Evolutionary conservation across 2,888 invertebrate species (phyloP).

Genomic region (Leptinotarsa rubiginosa): DNA sequence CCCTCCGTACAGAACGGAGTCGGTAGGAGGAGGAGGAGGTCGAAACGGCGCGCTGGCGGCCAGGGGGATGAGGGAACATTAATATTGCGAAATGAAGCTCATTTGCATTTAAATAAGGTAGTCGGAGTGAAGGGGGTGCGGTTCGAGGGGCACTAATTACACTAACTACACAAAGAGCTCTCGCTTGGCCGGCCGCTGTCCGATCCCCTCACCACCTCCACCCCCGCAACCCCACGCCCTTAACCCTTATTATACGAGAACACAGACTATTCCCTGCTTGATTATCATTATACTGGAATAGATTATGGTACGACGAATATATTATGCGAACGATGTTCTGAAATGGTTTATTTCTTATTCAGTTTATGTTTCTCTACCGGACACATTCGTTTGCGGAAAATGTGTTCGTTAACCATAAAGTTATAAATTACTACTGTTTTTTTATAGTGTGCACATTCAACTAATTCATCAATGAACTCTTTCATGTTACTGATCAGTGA

Average conservation of each 20-base stretch:
- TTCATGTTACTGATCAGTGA: too few species aligned
- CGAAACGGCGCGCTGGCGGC: constrained; percentile 55
- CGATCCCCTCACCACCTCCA: constrained; percentile 57
- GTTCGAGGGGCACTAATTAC: constrained; percentile 66
- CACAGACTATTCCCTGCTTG: constrained; percentile 63
- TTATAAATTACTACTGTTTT: constrained; percentile 19
- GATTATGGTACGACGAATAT: constrained; percentile 62
- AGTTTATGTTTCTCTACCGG: constrained; percentile 20
- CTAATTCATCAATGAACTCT: background rate
- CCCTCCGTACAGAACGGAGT: constrained; percentile 52
- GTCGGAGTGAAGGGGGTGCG: constrained; percentile 59
- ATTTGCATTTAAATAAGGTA: constrained; percentile 90
- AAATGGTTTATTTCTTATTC: constrained; percentile 46
- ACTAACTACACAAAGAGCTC: constrained; percentile 69
- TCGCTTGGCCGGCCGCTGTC: constrained; percentile 67
- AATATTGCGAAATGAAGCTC: constrained; percentile 91
- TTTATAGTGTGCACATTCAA: background rate
- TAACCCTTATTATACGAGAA: constrained; percentile 61
- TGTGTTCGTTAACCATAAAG: constrained; percentile 35
- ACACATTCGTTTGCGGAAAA: constrained; percentile 36
- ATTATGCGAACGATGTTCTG: constrained; percentile 45
- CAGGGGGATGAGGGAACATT: constrained; percentile 77
- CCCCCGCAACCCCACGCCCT: constrained; percentile 45
- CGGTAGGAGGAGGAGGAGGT: constrained; percentile 54
- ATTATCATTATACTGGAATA: constrained; percentile 66